Conservation (phyloP, 2,888 invertebrate species). For the Brachycybe producta region DNA sequence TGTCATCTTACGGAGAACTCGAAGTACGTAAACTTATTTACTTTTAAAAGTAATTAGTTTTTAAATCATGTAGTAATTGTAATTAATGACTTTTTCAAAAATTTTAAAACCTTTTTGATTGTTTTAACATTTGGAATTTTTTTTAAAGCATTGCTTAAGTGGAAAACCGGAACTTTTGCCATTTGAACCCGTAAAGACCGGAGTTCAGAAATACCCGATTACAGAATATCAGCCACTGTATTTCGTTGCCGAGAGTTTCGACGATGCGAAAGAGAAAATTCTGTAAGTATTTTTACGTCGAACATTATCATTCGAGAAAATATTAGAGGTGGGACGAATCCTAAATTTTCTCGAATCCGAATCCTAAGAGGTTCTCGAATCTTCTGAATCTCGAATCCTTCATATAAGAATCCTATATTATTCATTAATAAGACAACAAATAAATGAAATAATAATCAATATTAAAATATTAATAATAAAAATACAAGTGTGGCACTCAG, state of each 20-base stretch:
- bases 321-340: too few relatives aligned
- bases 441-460: too few relatives aligned
- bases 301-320: background rate
- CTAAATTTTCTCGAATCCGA: too few relatives aligned
- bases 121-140: too few relatives aligned
- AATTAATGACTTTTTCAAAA: background rate
- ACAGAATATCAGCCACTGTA: conserved; percentile 95
- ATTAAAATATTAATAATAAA: too few relatives aligned
- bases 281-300: conserved; percentile 51
- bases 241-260: conserved; percentile 89
- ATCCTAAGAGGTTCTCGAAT: too few relatives aligned
- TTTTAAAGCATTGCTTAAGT: conserved; percentile 79
- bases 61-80: background rate
- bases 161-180: conserved; percentile 67
- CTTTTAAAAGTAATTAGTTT: too few relatives aligned
- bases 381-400: too few relatives aligned
- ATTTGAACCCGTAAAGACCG: conserved; percentile 81
- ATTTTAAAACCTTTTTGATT: too few relatives aligned
- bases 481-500: too few relatives aligned
- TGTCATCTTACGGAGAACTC: conserved; percentile 94
- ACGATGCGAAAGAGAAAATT: conserved; percentile 91
- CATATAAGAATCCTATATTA: too few relatives aligned
- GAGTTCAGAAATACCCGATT: conserved; percentile 86
- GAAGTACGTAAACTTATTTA: conserved; percentile 38
- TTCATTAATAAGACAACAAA: conserved; percentile 2